Conservation (phyloP, 2,113 vertebrate species). For the Petroica traversi region DNA sequence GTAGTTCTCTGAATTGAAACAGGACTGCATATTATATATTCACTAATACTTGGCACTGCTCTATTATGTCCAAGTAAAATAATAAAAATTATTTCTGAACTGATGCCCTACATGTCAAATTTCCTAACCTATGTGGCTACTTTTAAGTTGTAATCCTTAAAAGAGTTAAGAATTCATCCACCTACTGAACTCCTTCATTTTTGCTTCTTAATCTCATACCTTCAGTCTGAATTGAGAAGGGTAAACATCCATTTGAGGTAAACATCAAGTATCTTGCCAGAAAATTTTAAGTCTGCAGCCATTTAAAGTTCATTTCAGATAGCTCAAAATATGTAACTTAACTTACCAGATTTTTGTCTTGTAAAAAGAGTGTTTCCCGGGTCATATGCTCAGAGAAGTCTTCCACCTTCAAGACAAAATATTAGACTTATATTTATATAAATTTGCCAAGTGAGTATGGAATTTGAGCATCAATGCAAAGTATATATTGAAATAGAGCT, state of each 20-base stretch:
- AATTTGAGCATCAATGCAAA: background rate
- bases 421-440: background rate
- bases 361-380: constrained; percentile 56
- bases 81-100: background rate
- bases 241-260: background rate
- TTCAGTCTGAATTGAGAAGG: background rate
- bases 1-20: background rate
- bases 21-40: background rate
- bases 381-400: constrained; percentile 77
- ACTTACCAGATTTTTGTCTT: constrained; percentile 82
- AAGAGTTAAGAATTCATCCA: background rate
- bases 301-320: background rate
- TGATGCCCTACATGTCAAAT: background rate
- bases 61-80: background rate
- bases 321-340: background rate
- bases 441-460: background rate
- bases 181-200: background rate
- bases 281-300: background rate
- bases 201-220: background rate
- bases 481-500: background rate
- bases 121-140: background rate
- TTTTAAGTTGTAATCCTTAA: background rate
- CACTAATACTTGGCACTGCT: background rate
- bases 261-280: background rate
- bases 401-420: constrained; percentile 79